Percentiles rank a stretch among this genome's conserved stretches.
Evolutionary conservation across 2,888 invertebrate genomes (phyloP).

Genomic region (Oxytorus armatus): DNA sequence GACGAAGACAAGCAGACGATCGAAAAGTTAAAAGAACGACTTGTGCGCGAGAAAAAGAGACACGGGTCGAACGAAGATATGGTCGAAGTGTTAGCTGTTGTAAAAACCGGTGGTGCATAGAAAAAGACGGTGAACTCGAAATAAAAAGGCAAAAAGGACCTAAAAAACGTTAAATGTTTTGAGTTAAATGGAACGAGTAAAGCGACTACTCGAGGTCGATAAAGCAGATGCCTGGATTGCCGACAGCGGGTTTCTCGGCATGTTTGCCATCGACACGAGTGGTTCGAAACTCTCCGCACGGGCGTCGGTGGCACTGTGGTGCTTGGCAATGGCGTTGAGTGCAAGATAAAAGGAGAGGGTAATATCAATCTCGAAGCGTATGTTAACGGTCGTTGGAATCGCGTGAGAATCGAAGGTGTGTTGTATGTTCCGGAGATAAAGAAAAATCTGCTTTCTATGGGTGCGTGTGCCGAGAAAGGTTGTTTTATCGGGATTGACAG

Average conservation of each 20-base stretch:
- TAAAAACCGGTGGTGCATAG: constrained; percentile 45
- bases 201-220: constrained; percentile 54
- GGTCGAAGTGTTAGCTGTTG: constrained; percentile 53
- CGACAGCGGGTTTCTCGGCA: constrained; percentile 68
- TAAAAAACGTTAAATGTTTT: constrained; percentile 56
- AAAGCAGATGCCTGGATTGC: constrained; percentile 61
- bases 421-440: constrained; percentile 65
- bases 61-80: constrained; percentile 30
- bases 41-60: constrained; percentile 62
- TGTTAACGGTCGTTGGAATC: constrained; percentile 60
- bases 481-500: constrained; percentile 52
- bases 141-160: constrained; percentile 43
- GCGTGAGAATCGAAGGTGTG: constrained; percentile 50
- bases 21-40: constrained; percentile 63
- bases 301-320: constrained; percentile 58
- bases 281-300: constrained; percentile 64
- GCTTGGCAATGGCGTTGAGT: constrained; percentile 58
- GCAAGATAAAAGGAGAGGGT: constrained; percentile 56
- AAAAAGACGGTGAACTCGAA: constrained; percentile 52
- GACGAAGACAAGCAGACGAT: constrained; percentile 53
- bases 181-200: constrained; percentile 48
- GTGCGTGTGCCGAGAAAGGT: constrained; percentile 56
- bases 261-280: constrained; percentile 63
- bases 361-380: constrained; percentile 57
- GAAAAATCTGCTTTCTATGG: constrained; percentile 58